Conservation (phyloP, 2,797 vertebrate genomes). For the Gymnopithys bicolor region DNA sequence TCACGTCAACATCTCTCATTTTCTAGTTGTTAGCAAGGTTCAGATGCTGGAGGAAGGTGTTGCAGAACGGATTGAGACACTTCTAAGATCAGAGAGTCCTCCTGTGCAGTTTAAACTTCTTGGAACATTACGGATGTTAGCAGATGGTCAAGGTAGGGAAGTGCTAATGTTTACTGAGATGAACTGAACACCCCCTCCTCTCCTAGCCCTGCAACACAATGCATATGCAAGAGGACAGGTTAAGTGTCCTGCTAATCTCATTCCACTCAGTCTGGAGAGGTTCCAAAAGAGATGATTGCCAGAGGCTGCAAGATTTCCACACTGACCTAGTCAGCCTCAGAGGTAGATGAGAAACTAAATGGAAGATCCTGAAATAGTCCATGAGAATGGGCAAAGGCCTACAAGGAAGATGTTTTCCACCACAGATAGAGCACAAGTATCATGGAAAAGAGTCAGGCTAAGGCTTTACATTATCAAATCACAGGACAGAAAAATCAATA, state of each 20-base stretch:
- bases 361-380: neutral
- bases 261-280: neutral
- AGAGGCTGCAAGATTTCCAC: neutral
- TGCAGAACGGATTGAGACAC: slow-evolving; percentile 81
- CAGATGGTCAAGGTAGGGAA: slow-evolving; percentile 88
- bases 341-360: neutral
- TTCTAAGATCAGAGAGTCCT: slow-evolving; percentile 87
- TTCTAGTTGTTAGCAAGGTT: slow-evolving; percentile 85
- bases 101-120: slow-evolving; percentile 89
- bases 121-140: slow-evolving; percentile 87
- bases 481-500: neutral
- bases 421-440: accelerated
- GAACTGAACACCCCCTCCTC: neutral
- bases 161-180: neutral
- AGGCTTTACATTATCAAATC: neutral
- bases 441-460: neutral
- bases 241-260: neutral
- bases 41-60: slow-evolving; percentile 85
- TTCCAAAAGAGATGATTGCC: neutral
- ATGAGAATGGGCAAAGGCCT: neutral
- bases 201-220: neutral
- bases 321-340: neutral
- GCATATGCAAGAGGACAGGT: neutral
- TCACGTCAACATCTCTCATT: neutral
- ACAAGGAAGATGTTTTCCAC: neutral